Evolutionary conservation across 2,888 invertebrate genomes (phyloP).

Genomic region (Caradrina kadenii): DNA sequence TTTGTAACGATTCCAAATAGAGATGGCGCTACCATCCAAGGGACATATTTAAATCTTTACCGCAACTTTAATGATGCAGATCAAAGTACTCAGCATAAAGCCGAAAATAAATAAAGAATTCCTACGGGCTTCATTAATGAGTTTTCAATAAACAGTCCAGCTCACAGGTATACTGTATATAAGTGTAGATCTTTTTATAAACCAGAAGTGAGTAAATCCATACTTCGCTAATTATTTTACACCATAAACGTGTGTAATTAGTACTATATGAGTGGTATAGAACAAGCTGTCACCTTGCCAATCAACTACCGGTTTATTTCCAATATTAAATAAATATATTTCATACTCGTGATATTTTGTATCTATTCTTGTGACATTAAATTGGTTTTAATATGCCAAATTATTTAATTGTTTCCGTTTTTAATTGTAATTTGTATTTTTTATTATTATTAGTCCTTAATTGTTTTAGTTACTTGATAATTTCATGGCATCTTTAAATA

Average conservation of each 20-base stretch:
- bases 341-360: too few relatives aligned
- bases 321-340: conserved; percentile 5
- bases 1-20: not conserved
- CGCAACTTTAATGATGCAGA: not conserved
- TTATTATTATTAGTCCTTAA: too few relatives aligned
- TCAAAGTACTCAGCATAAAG: not conserved
- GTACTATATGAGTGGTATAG: conserved; percentile 8
- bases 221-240: conserved; percentile 9
- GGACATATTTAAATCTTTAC: not conserved
- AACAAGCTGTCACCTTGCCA: conserved; percentile 19
- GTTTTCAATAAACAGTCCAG: conserved; percentile 1
- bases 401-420: too few relatives aligned
- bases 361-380: too few relatives aligned
- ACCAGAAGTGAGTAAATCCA: conserved; percentile 18
- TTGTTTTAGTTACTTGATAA: too few relatives aligned
- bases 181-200: conserved; percentile 1
- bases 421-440: too few relatives aligned
- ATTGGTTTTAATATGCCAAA: too few relatives aligned
- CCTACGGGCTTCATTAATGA: not conserved
- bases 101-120: conserved; percentile 6
- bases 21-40: conserved; percentile 20
- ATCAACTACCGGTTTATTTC: conserved; percentile 6
- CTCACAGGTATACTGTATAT: not conserved
- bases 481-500: too few relatives aligned
- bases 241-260: conserved; percentile 37